Base-by-base conservation (phyloP, 2,113 vertebrate species). In the Serilophus lunatus region DNA sequence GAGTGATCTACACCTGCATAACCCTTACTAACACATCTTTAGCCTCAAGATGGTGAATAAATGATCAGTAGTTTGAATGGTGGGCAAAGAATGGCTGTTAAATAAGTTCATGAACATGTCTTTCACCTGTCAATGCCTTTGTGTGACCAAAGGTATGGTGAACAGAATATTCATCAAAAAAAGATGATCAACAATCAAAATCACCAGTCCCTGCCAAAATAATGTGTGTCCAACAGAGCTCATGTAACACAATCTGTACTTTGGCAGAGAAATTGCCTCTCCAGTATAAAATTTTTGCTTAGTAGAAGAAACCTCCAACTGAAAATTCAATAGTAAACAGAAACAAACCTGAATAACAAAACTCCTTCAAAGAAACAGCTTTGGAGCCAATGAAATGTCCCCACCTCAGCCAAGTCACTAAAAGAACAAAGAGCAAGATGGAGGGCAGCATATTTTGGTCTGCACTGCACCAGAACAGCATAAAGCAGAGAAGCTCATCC, bases 211-310 rank as follows among this genome's bases (percentile, higher is more conserved):
- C 29, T 26, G 33, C 23, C 24, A 44, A 72, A 94, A 33, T 15
- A 59, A 63, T 3, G 0, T 8, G 2, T 0, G 0, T 26, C 33
- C 1, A 15, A 60, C 33, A 44, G 44, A 83, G 26, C 19, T 76
- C 24, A n/a, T 25, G 3, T 26, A 74, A 86, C 17, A 71, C 26
- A 53, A 29, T 5, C 9, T 60, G 13, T 16, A 63, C 8, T 13
- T 57, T 53, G 17, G n/a, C 45, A 86, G 38, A 83, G 23, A 70
- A 74, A 57, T 3, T 38, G 9, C 24, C 69, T 19, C 24, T 40
- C 49, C 36, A 86, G 13, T 14, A 35, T 16, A 50, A 57, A 60
- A 20, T 29, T 13, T 29, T 6, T 65, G 22, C 36, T 61, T 69
- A 51, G 40, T 49, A 74, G 18, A 33, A 64, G 54, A 53, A 40